Evolutionary conservation across 2,797 vertebrate species (phyloP).

Genomic region (Melanotaenia maccullochi): DNA sequence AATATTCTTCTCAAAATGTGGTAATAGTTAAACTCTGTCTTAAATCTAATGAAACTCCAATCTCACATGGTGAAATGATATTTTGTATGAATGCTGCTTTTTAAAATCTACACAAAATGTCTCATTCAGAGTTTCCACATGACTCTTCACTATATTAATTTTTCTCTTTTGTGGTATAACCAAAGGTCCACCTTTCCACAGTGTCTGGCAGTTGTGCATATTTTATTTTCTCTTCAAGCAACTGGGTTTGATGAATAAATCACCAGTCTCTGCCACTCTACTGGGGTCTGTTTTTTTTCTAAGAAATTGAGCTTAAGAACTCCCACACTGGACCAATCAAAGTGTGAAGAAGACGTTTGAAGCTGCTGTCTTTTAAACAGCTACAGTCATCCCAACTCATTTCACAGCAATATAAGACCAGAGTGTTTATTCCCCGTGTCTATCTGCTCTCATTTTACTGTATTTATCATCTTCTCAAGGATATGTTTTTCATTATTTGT

Average conservation of each 20-base stretch:
- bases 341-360: conserved; percentile 67
- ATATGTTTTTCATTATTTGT: not conserved
- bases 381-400: conserved; percentile 56
- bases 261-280: conserved; percentile 44
- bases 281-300: conserved; percentile 31
- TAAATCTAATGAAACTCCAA: conserved; percentile 25
- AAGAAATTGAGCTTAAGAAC: conserved; percentile 60
- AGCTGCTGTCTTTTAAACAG: conserved; percentile 46
- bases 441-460: not conserved
- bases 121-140: conserved; percentile 15
- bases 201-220: conserved; percentile 28
- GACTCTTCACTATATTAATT: conserved; percentile 13
- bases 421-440: conserved; percentile 30
- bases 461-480: conserved; percentile 1
- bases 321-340: conserved; percentile 66
- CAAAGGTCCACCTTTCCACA: conserved; percentile 27
- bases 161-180: conserved; percentile 29
- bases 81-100: conserved; percentile 30
- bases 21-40: conserved; percentile 35
- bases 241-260: conserved; percentile 64
- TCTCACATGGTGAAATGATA: conserved; percentile 13
- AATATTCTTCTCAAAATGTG: conserved; percentile 28
- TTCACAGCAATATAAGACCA: conserved; percentile 53
- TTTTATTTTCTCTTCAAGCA: conserved; percentile 43
- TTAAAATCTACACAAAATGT: conserved; percentile 25